Conservation (phyloP, 2,113 vertebrate species). For the Campylomormyrus tamandua region DNA sequence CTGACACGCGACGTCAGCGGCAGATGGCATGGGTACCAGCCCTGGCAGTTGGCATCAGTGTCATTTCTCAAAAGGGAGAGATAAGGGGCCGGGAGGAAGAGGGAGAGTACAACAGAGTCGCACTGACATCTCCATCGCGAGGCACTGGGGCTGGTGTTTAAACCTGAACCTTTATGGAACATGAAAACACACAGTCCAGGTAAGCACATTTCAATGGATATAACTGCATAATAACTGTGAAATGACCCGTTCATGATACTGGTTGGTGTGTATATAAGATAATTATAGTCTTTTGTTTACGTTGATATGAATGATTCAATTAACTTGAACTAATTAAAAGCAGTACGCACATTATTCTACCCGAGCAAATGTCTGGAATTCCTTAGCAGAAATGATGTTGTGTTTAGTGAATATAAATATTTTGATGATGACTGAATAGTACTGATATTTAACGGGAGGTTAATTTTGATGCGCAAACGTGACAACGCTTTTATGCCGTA, state of each 20-base stretch:
- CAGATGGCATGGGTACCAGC: conserved; percentile 99
- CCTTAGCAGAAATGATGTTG: neutral
- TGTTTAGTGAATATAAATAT: neutral
- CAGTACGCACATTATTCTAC: neutral
- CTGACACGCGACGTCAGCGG: conserved; percentile 98
- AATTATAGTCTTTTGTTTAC: conserved; percentile 1
- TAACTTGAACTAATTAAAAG: neutral
- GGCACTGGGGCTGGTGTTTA: conserved; percentile 72
- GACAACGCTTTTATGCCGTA: neutral
- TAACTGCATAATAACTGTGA: neutral
- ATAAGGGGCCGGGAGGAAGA: conserved; percentile 54
- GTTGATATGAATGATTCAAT: neutral
- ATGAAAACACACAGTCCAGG: conserved; percentile 80
- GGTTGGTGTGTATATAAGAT: neutral
- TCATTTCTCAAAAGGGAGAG: conserved; percentile 91
- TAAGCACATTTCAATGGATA: conserved; percentile 48
- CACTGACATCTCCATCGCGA: conserved; percentile 74
- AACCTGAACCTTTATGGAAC: conserved; percentile 75
- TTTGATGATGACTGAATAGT: neutral
- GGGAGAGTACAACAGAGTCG: conserved; percentile 62
- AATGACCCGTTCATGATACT: neutral
- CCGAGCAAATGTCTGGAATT: neutral
- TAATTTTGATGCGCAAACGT: neutral
- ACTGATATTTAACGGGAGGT: neutral
- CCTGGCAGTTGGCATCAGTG: conserved; percentile 98